phyloP scores from a whole-genome alignment of 1,140 invertebrate genomes.

The Papilio helenus region DNA sequence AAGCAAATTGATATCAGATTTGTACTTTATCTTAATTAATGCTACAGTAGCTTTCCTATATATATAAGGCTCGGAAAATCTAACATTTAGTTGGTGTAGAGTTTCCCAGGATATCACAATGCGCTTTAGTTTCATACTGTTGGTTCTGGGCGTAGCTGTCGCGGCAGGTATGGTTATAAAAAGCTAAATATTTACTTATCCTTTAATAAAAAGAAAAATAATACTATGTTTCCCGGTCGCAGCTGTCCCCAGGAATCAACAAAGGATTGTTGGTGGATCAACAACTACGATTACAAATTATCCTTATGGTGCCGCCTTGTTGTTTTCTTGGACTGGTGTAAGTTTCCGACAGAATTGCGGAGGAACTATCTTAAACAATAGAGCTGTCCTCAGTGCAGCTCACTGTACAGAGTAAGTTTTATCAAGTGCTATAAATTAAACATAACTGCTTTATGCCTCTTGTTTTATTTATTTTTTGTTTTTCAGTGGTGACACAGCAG shows the following conservation, averaged over 20 bases:
- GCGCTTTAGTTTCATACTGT: background rate
- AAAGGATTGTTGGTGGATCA: slow-evolving; percentile 57
- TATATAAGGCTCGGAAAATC: background rate
- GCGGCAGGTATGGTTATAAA: slow-evolving; percentile 15
- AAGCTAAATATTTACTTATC: too few relatives aligned
- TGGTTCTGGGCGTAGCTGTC: slow-evolving; percentile 10
- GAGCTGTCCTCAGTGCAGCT: slow-evolving; percentile 54
- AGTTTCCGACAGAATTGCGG: slow-evolving; percentile 51
- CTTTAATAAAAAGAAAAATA: too few relatives aligned
- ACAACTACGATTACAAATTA: slow-evolving; percentile 24
- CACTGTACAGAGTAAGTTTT: slow-evolving; percentile 57
- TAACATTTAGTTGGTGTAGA: background rate
- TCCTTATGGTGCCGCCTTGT: background rate
- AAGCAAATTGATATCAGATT: background rate
- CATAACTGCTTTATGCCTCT: background rate
- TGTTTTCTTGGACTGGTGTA: slow-evolving; percentile 45
- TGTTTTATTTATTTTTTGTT: slow-evolving; percentile 3
- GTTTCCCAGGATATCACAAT: background rate
- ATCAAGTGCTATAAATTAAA: background rate
- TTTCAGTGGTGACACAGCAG: slow-evolving; percentile 48
- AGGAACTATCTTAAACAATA: slow-evolving; percentile 55
- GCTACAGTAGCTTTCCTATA: background rate
- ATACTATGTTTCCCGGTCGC: background rate
- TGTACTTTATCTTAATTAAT: background rate
- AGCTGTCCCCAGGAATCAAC: slow-evolving; percentile 53